These are phyloP conservation scores for Cochlearius cochlearius DNA, from an alignment of 2,113 vertebrate species.

Conservation along the genomic window DNA sequence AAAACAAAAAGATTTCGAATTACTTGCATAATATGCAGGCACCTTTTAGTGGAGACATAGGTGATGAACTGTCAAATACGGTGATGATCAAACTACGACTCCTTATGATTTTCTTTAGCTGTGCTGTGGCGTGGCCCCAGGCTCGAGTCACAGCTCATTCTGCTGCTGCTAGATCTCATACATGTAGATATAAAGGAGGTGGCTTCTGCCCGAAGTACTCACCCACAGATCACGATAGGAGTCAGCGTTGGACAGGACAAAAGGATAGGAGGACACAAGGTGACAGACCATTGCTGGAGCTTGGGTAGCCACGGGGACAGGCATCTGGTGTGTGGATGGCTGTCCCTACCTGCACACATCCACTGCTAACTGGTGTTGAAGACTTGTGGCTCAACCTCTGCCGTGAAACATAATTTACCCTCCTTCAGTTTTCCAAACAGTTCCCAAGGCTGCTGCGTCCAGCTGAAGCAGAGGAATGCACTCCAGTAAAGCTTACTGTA, in stretches of 20 bases:
- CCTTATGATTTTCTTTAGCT: not conserved
- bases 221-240: not conserved
- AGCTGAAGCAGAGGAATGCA: not conserved
- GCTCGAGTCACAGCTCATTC: not conserved
- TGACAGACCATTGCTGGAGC: not conserved
- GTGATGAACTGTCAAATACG: not conserved
- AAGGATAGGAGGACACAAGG: not conserved
- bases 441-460: not conserved
- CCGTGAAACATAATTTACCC: not conserved
- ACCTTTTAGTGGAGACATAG: not conserved
- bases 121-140: not conserved
- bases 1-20: not conserved
- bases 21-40: fast-evolving
- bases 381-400: not conserved
- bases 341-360: not conserved
- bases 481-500: not conserved
- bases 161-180: not conserved
- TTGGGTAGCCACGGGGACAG: not conserved
- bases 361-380: not conserved
- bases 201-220: not conserved
- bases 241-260: not conserved
- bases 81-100: not conserved
- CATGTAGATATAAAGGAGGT: not conserved
- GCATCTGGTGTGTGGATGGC: fast-evolving
- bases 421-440: not conserved